Evolutionary conservation across 1,140 invertebrate species (phyloP), one percentile per base, ranked within the genome.

Genomic region (roundworm (Caenorhabditis elegans)): DNA sequence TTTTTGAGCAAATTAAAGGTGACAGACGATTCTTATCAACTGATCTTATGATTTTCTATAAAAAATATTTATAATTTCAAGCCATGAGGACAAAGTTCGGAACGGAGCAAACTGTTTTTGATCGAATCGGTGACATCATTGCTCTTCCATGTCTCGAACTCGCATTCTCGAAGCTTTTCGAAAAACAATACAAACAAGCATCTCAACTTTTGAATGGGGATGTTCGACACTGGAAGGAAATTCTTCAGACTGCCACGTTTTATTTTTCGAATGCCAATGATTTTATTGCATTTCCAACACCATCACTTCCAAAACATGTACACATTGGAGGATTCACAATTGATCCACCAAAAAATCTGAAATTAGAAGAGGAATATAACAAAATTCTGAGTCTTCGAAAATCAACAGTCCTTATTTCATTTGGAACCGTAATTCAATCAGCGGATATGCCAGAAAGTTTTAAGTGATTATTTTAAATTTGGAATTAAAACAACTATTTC

Each of bases 341-440:
- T 60, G 53, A 60, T 17, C 53, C 53, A 8, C 53, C 53, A 17
- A 60, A 60, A 34, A 60, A 31, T 60, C n/a, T 60, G 13, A 60
- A 60, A 34, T 17, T 60, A 17, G 53, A 34, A 3, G 53, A 60
- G 0, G 53, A 78, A 1, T 83, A 49, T 48, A 48, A 76, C 11
- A 51, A 82, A 15, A 46, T 82, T 39, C 48, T 82, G 51, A 39
- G 70, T 55, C 28, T 28, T 34, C 48, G 81, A 11, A 31, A 82
- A 26, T 49, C 78, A 22, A 65, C 76, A 19, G 83, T 84, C 5
- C 43, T 84, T 0, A 84, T 84, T 22, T 84, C 83, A 3, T 84
- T 84, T 78, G 83, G 83, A 47, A 84, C 83, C 13, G 60, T 84
- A 10, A 75, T 60, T 60, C 53, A 60, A 22, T 60, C 53, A 60